phyloP scores from a whole-genome alignment of 2,888 invertebrate genomes.

The Agrochola litura region DNA sequence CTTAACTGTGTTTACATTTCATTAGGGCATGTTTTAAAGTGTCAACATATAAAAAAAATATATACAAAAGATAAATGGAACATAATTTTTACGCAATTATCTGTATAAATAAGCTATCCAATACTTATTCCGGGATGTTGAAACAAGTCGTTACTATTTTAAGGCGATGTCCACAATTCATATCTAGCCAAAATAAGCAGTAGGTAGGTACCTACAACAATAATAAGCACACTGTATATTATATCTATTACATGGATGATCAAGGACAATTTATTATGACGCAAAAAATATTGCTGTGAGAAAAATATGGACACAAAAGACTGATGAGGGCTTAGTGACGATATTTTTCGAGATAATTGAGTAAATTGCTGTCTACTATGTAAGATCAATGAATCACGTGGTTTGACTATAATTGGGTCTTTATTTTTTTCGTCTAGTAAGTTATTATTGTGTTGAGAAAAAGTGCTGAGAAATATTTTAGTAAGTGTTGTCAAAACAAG shows the following conservation, averaged over 20 bases:
- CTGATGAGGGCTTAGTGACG: conserved; percentile 35
- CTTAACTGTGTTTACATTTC: neutral
- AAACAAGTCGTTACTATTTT: neutral
- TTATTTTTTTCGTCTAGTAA: neutral
- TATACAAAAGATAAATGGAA: neutral
- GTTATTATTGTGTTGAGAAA: neutral
- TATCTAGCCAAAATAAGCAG: neutral
- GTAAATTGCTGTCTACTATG: conserved; percentile 40
- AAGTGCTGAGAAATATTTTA: conserved; percentile 16
- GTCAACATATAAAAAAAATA: neutral
- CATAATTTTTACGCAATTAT: neutral
- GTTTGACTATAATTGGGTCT: conserved; percentile 2
- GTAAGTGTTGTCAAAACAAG: neutral
- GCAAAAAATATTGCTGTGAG: conserved; percentile 27
- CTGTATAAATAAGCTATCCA: neutral
- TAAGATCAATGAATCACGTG: conserved; percentile 32
- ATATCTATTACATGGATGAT: neutral
- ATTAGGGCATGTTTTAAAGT: neutral
- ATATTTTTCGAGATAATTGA: conserved; percentile 43
- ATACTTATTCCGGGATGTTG: neutral
- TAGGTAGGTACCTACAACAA: neutral
- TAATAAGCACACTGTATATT: neutral
- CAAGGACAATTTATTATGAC: conserved; percentile 13
- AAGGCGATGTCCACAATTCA: neutral
- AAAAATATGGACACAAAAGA: conserved; percentile 25